Evolutionary conservation across 2,113 vertebrate genomes (phyloP).

Genomic region (Gnathonemus longibarbis): DNA sequence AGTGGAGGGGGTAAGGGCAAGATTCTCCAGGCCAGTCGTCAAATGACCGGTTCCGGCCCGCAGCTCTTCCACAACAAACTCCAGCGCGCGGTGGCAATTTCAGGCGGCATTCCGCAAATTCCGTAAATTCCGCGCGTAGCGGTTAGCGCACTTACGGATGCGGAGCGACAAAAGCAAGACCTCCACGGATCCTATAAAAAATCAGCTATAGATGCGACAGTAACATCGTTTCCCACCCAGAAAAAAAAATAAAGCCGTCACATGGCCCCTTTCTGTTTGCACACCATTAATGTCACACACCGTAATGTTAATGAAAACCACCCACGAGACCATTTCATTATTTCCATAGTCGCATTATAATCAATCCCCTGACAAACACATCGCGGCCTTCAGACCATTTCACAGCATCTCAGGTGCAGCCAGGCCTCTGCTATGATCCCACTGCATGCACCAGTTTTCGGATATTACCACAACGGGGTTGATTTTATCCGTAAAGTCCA

Average conservation of each 20-base stretch:
- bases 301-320: not conserved
- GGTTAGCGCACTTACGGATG: conserved; percentile 50
- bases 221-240: not conserved
- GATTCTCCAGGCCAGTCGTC: conserved; percentile 1
- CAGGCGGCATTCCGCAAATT: conserved; percentile 59
- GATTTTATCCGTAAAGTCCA: not conserved
- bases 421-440: not conserved
- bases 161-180: not conserved
- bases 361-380: not conserved
- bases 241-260: not conserved
- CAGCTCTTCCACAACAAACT: conserved; percentile 30
- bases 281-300: not conserved
- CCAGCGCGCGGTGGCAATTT: conserved; percentile 44
- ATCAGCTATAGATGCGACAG: not conserved
- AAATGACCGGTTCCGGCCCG: conserved; percentile 21
- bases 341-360: not conserved
- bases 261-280: not conserved
- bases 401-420: not conserved
- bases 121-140: conserved; percentile 57
- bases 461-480: not conserved
- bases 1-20: not conserved
- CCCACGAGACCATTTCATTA: not conserved
- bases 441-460: not conserved
- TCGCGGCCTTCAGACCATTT: not conserved
- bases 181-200: not conserved